phyloP scores from a whole-genome alignment of 2,888 invertebrate genomes.

The Amiota minor region DNA sequence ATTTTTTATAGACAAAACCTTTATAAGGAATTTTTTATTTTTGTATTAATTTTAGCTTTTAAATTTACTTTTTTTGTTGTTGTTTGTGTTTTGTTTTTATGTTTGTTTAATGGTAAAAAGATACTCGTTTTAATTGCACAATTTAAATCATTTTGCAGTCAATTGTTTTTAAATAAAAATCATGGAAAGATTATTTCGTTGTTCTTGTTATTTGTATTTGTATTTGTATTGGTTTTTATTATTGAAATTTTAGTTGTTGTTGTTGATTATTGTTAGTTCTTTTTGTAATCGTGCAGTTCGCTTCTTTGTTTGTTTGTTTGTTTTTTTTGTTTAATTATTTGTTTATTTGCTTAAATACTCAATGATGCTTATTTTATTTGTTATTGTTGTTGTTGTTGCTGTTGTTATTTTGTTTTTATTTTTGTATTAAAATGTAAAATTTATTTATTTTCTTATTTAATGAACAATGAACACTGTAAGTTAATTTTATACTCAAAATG shows the following conservation, averaged over 20 bases:
- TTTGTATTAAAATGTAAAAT: background rate
- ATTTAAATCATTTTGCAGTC: constrained; percentile 28
- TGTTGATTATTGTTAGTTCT: too few species aligned
- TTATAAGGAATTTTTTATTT: background rate
- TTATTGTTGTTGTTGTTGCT: too few species aligned
- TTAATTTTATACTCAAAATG: constrained; percentile 1
- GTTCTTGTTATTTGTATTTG: constrained; percentile 25
- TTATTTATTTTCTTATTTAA: constrained; percentile 21
- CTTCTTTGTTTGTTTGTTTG: too few species aligned
- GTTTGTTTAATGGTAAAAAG: too few species aligned
- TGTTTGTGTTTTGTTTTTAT: background rate
- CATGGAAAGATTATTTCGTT: background rate
- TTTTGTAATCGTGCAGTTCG: constrained; percentile 28
- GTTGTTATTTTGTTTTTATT: too few species aligned
- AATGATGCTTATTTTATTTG: too few species aligned
- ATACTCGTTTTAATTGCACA: constrained; percentile 38
- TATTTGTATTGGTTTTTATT: constrained; percentile 28
- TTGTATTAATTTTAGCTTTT: constrained; percentile 23
- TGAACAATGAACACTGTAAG: background rate
- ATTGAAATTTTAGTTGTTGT: constrained; percentile 9
- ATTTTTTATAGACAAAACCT: constrained; percentile 17
- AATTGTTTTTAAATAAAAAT: constrained; percentile 21
- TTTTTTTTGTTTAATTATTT: too few species aligned
- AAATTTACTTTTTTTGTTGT: constrained; percentile 12
- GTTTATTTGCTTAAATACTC: too few species aligned